Conservation (phyloP, 2,888 invertebrate genomes). For the Pristionchus japonicus region DNA sequence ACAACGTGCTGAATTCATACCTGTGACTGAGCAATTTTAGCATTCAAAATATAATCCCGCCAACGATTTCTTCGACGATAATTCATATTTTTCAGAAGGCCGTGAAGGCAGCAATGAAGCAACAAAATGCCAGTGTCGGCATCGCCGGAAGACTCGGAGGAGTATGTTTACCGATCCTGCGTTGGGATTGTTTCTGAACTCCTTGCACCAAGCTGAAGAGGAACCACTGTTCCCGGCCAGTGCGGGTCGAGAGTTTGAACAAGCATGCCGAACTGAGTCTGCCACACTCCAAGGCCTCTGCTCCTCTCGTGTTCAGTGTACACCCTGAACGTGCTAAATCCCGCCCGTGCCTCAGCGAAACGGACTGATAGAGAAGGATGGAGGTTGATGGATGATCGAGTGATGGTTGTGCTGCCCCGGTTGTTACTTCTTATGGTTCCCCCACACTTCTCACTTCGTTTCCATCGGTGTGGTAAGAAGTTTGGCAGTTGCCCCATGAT, state of each 20-base stretch:
- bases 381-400: slow-evolving; percentile 29
- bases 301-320: slow-evolving; percentile 34
- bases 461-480: slow-evolving; percentile 37
- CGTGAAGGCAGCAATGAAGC: slow-evolving; percentile 27
- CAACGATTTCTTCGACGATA: no score
- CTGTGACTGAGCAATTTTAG: no score
- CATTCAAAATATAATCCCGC: no score
- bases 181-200: slow-evolving; percentile 9
- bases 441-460: slow-evolving; percentile 10
- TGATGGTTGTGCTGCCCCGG: slow-evolving; percentile 40
- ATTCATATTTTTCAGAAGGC: slow-evolving; percentile 41
- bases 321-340: slow-evolving; percentile 23
- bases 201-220: slow-evolving; percentile 32
- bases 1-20: not conserved
- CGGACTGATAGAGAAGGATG: not conserved
- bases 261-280: not conserved
- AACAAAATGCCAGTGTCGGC: slow-evolving; percentile 1
- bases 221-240: slow-evolving; percentile 42
- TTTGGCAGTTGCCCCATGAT: not conserved
- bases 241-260: slow-evolving; percentile 29
- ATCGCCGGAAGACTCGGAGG: slow-evolving; percentile 39
- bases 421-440: slow-evolving; percentile 24
- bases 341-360: slow-evolving; percentile 35
- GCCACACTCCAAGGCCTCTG: slow-evolving; percentile 29
- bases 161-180: slow-evolving; percentile 41